Conservation (phyloP, 2,797 vertebrate species). For the Alca torda region DNA sequence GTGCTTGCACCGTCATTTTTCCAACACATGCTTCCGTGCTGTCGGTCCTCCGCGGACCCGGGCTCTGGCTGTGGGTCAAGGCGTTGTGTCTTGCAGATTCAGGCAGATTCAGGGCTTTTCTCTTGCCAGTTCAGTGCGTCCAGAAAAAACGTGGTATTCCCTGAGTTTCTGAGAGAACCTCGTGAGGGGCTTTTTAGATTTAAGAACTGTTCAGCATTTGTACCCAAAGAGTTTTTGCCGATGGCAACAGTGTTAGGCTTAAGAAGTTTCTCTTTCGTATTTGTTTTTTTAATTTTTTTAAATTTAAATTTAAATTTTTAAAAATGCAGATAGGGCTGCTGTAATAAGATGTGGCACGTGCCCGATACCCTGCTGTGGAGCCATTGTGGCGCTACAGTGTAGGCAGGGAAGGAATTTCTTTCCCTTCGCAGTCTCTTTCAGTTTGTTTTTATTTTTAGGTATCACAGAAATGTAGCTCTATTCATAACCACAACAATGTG, state of each 20-base stretch:
- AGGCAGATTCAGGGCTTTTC: neutral
- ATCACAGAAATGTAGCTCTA: neutral
- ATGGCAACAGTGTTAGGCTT: neutral
- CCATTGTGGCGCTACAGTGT: neutral
- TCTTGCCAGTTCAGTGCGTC: neutral
- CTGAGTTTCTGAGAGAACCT: neutral
- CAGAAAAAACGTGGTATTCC: rapidly evolving
- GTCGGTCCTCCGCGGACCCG: rapidly evolving
- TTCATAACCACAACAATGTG: neutral
- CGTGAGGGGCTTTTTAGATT: neutral
- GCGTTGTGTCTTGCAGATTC: neutral
- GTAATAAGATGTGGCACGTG: neutral
- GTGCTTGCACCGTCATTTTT: neutral
- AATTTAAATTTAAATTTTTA: neutral
- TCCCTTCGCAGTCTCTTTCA: neutral
- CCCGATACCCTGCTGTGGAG: neutral
- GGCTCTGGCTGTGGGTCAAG: neutral
- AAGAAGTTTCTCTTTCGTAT: neutral
- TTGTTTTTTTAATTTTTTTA: neutral
- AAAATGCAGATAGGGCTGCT: neutral
- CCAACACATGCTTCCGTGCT: rapidly evolving
- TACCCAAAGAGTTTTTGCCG: neutral
- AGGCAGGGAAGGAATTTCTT: neutral
- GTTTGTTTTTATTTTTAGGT: neutral
- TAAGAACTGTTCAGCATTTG: neutral